Base-by-base conservation (phyloP, 2,797 vertebrate genomes). In the Avahi laniger region DNA sequence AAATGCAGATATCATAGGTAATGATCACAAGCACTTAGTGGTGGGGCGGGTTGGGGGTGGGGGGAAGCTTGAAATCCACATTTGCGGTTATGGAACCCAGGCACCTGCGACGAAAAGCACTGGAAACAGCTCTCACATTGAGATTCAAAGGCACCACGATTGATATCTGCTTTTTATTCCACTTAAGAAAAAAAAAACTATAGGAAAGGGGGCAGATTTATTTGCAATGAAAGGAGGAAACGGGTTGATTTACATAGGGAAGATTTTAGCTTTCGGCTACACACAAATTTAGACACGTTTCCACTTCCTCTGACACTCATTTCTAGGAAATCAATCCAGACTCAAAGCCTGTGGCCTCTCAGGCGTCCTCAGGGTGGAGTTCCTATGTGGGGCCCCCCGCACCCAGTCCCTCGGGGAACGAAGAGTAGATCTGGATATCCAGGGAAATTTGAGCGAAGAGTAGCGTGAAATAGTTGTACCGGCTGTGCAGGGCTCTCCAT, bases 141-240 rank as follows among this genome's bases (percentile, higher is more conserved):
- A 70, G 69, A 81, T 91, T 93, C 95, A 88, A 93, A 91, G 72
- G 81, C 85, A 81, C 72, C 38, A 54, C 33, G 13, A 82, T n/a
- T 65, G 43, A 35, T 61, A 30, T 11, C 50, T 17, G 20, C 43
- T 81, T 93, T 95, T 94, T 69, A 54, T 73, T 85, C 41, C 83
- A 84, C 38, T 87, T 84, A 72, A 67, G 59, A 59, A 80, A 79
- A 81, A 35, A 38, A 18, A 93, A 91, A 85, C 38, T 35, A 79
- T 73, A 93, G 52, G 48, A 80, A 79, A 38, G 43, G 17, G 20
- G 35, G 65, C 48, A 81, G 30, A 80, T 93, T 88, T 96, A 67
- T 87, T 95, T 85, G 73, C 73, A 92, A 94, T 91, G 86, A 97
- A 94, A 85, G 72, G 30, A 81, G 63, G 46, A 89, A 89, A 35